A percentile compares a stretch with the other conserved stretches of the same genome.
phyloP scores from a whole-genome alignment of 2,888 invertebrate genomes.

The Cyaniris semiargus region DNA sequence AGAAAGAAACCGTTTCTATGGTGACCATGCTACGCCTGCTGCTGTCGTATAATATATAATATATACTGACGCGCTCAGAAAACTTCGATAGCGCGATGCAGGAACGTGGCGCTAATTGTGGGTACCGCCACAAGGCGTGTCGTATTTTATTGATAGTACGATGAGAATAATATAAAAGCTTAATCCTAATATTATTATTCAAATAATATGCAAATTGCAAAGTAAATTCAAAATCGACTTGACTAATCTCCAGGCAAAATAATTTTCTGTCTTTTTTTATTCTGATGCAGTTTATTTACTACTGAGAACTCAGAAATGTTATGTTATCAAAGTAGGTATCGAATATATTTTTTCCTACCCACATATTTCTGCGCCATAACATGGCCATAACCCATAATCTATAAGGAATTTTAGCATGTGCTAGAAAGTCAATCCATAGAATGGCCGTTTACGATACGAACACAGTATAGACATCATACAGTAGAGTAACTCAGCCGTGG shows the following conservation, averaged over 20 bases:
- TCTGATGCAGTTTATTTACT: background rate
- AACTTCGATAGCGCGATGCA: no score
- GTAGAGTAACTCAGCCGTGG: background rate
- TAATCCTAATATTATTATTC: no score
- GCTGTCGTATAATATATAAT: no score
- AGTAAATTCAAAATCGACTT: no score
- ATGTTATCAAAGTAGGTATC: background rate
- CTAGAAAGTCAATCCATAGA: conserved; percentile 13
- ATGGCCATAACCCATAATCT: background rate
- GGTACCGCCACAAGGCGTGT: no score
- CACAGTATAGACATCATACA: conserved; percentile 29
- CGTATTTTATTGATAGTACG: no score
- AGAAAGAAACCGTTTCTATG: no score
- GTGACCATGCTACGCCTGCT: no score
- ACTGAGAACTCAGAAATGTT: background rate
- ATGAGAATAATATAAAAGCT: no score
- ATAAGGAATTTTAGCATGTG: background rate
- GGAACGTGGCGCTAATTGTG: no score
- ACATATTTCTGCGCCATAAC: background rate
- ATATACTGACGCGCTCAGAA: no score
- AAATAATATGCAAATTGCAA: no score
- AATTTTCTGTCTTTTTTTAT: background rate
- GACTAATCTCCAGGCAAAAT: background rate
- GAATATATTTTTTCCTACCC: background rate
- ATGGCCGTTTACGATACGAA: conserved; percentile 13